A percentile compares a stretch with the other conserved stretches of the same genome.
phyloP scores from a whole-genome alignment of 2,797 vertebrate genomes.

The Tauraco hartlaubi region DNA sequence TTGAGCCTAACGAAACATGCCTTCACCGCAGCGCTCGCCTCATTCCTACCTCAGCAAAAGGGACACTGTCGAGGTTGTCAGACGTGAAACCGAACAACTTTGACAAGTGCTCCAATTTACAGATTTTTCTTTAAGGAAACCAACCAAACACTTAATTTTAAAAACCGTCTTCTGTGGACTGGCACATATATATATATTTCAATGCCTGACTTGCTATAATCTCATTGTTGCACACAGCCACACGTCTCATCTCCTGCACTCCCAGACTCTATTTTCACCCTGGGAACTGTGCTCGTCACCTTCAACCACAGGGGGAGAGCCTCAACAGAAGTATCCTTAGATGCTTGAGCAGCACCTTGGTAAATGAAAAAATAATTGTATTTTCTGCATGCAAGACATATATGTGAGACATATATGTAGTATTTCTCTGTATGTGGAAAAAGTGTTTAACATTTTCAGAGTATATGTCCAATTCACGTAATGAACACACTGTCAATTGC shows the following conservation, averaged over 20 bases:
- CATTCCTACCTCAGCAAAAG: neutral
- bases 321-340: neutral
- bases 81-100: neutral
- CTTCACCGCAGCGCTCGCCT: neutral
- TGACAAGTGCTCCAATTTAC: neutral
- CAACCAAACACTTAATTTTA: neutral
- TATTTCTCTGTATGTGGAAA: neutral
- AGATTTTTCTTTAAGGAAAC: neutral
- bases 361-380: neutral
- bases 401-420: rapidly evolving
- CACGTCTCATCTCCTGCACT: neutral
- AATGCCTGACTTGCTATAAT: neutral
- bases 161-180: neutral
- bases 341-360: neutral
- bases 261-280: neutral
- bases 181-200: rapidly evolving
- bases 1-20: neutral
- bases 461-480: rapidly evolving
- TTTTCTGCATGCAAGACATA: neutral
- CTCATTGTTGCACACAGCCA: neutral
- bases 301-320: neutral
- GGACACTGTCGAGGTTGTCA: neutral
- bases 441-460: neutral
- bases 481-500: neutral
- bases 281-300: neutral